Evolutionary conservation across 2,797 vertebrate species (phyloP).

Genomic region (Notamacropus eugenii): DNA sequence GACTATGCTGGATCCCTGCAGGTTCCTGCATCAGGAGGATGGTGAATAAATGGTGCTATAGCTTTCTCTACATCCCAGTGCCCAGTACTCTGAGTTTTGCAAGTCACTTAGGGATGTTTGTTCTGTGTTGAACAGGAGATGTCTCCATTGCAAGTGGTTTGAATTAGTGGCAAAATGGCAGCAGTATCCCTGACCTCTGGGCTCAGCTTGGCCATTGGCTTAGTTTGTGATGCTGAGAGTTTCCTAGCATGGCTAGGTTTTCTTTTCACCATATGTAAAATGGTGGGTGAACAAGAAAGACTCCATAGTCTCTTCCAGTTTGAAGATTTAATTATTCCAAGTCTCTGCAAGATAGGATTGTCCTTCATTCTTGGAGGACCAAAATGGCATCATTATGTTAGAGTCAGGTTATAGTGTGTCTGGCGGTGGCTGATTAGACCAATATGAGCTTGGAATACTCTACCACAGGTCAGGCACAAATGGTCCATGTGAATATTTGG

Average conservation of each 20-base stretch:
- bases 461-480: too few relatives aligned
- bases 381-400: too few relatives aligned
- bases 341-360: background rate
- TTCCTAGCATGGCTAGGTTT: background rate
- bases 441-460: too few relatives aligned
- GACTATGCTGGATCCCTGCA: background rate
- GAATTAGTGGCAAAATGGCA: background rate
- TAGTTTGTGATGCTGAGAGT: background rate
- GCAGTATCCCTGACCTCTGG: background rate
- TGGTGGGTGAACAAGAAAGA: background rate
- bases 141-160: background rate
- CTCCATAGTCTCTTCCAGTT: background rate
- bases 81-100: background rate
- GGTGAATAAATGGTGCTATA: too few relatives aligned
- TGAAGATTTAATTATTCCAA: background rate
- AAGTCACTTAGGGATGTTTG: background rate
- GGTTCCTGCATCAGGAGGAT: background rate
- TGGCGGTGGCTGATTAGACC: too few relatives aligned
- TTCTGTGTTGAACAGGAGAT: background rate
- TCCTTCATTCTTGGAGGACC: too few relatives aligned
- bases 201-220: background rate
- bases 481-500: too few relatives aligned
- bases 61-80: background rate
- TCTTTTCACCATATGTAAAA: background rate
- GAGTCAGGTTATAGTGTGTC: too few relatives aligned